Base-by-base conservation (phyloP, 2,888 invertebrate genomes). In the Drosophila recens region DNA sequence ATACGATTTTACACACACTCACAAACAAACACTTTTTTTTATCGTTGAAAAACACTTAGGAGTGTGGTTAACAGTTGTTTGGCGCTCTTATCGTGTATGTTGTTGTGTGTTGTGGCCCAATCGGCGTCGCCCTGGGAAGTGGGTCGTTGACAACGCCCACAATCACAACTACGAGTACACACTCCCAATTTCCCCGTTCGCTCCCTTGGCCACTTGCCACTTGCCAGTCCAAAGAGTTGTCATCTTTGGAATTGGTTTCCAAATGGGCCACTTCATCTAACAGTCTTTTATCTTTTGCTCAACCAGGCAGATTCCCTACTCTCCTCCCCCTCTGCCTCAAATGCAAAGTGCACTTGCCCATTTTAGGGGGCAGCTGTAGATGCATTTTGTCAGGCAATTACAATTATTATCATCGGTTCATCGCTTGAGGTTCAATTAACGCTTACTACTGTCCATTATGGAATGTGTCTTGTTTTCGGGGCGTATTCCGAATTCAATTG, bases 401-500 rank as follows among this genome's bases (percentile, higher is more conserved):
- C 77, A 87, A 58, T 88, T 87, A 74, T 88, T 74, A 69, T 49
- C 73, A 63, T 64, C 33, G 58, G 46, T 52, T 67, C 72, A 89
- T 79, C 69, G 90, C 89, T 86, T 90, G 89, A 72, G 90, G 89
- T 86, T 79, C 87, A 86, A 90, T 86, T 88, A 88, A 86, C 87
- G 82, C 81, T 78, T 79, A 86, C 86, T 86, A 90, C 86, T 88
- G 90, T 86, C 89, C 67, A 90, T 86, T 86, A 86, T 72, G 13
- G 3, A 4, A 9, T 53, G 62, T 68, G 67, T 64, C 52, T 71
- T 67, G 79, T 75, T 83, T 87, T 61, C 71, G 76, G 85, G 85
- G 89, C 76, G 85, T 76, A 48, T 72, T 67, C 67, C 63, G 33
- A 83, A 80, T 82, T 79, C 75, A 87, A 87, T 83, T 83, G 66